Evolutionary conservation across 1,140 invertebrate species (phyloP).

Genomic region (Halictus rubicundus): DNA sequence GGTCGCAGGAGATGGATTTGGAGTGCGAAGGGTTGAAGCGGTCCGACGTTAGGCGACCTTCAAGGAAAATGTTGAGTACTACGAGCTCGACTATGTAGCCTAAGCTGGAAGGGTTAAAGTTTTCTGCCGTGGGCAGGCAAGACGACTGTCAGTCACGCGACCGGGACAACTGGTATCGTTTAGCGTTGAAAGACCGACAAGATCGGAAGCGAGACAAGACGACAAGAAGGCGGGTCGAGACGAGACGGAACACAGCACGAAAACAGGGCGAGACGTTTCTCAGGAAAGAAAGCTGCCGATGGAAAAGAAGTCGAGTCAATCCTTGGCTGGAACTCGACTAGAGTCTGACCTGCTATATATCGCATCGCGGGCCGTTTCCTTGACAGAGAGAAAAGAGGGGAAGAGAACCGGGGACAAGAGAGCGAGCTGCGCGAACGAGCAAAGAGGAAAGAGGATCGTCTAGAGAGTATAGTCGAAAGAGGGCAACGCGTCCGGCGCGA

Average conservation of each 20-base stretch:
- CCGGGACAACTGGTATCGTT: not conserved
- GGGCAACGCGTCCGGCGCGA: slow-evolving; percentile 78
- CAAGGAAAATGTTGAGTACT: no score
- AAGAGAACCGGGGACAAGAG: not conserved
- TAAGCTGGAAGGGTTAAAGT: no score
- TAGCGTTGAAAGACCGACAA: slow-evolving; percentile 7
- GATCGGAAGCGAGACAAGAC: slow-evolving; percentile 11
- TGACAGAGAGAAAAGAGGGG: slow-evolving; percentile 13
- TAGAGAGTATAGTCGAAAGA: slow-evolving; percentile 71
- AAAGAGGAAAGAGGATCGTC: slow-evolving; percentile 56
- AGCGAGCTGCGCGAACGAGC: slow-evolving; percentile 17
- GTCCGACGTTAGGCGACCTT: no score
- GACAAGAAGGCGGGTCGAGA: not conserved
- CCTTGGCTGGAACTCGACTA: slow-evolving; percentile 54
- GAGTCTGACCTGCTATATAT: slow-evolving; percentile 48
- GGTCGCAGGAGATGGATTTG: no score
- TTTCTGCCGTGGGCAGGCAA: not conserved
- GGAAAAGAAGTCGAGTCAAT: slow-evolving; percentile 71
- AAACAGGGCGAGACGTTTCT: slow-evolving; percentile 62
- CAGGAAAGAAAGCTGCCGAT: slow-evolving; percentile 68
- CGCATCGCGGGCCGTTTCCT: slow-evolving; percentile 3
- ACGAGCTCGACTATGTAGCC: no score
- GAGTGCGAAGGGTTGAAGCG: no score
- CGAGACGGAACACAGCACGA: slow-evolving; percentile 2
- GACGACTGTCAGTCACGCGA: not conserved